phyloP scores from a whole-genome alignment of 2,113 vertebrate genomes.

The Suncus etruscus region DNA sequence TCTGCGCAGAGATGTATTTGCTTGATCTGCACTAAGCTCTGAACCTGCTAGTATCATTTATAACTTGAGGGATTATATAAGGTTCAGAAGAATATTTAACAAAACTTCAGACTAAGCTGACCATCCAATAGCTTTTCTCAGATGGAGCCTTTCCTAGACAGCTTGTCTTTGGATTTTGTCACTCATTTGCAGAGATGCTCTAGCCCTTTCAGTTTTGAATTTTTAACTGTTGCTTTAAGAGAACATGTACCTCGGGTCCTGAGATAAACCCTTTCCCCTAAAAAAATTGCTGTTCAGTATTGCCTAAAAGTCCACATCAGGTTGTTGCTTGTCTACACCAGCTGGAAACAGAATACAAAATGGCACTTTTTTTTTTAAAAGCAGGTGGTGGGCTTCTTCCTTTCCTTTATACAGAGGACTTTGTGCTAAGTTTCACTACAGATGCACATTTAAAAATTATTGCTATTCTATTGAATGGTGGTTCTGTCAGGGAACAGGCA shows the following conservation, averaged over 20 bases:
- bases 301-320: slow-evolving; percentile 71
- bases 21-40: not conserved
- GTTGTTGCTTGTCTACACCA: slow-evolving; percentile 66
- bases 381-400: slow-evolving; percentile 74
- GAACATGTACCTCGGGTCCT: slow-evolving; percentile 20
- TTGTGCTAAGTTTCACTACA: slow-evolving; percentile 86
- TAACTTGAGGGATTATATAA: not conserved
- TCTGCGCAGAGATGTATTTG: not conserved
- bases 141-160: not conserved
- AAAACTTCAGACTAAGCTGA: not conserved
- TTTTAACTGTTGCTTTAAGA: slow-evolving; percentile 52
- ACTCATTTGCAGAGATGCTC: not conserved
- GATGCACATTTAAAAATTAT: slow-evolving; percentile 91
- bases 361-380: slow-evolving; percentile 70
- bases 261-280: not conserved
- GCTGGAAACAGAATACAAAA: slow-evolving; percentile 67
- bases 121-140: not conserved
- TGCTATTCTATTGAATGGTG: slow-evolving; percentile 92
- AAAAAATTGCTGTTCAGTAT: slow-evolving; percentile 33
- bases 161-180: not conserved
- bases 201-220: not conserved
- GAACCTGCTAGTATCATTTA: slow-evolving; percentile 11
- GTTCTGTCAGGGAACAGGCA: slow-evolving; percentile 81
- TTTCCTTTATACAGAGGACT: slow-evolving; percentile 81
- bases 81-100: slow-evolving; percentile 45